Base-by-base conservation (phyloP, 2,113 vertebrate genomes). In the Myanophis thanlyinensis region DNA sequence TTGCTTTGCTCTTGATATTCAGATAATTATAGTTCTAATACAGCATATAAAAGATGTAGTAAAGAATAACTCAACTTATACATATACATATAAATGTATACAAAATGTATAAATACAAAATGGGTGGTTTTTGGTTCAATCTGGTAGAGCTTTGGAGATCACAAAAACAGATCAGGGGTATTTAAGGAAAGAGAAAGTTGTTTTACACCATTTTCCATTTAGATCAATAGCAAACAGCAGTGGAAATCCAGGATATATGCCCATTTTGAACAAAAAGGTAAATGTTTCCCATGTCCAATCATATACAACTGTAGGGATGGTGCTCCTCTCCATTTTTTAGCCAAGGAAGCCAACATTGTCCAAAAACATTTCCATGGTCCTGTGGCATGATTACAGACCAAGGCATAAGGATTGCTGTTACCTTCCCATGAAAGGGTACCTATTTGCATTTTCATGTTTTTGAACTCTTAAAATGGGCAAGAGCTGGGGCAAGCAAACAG, bases 11-110 rank as follows among this genome's bases (percentile, higher is more conserved):
- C 11, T 67, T 80, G 67, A 80, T 40, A 80, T 80, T 80, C 35
- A 80, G 18, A 80, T 18, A 80, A 40, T 20, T 80, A 35, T 80
- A 20, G 67, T 80, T 80, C 67, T 80, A 18, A 40, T 80, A 0
- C 15, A 20, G 15, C 15, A 80, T 20, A 20, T 80, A 80, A 80
- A 80, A 80, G 15, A 80, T 35, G 18, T 80, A 20, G 35, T 40
- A 40, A 80, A 80, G 2, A 73, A 40, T n/a, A 73, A 35, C 12
- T 62, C 59, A 67, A 15, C 30, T 0, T 67, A 13, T 67, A 56
- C 23, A 59, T 3, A 52, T 0, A 18, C 0, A 52, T 0, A 56
- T 2, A 59, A n/a, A n/a, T n/a, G n/a, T 5, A n/a, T 12, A 67
- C 4, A 67, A n/a, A n/a, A n/a, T n/a, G n/a, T 4, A 30, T 13